A percentile compares a stretch with the other conserved stretches of the same genome.
These are phyloP conservation scores for Tylochromis polylepis DNA, from an alignment of 2,113 vertebrate genomes.

Conservation along the genomic window DNA sequence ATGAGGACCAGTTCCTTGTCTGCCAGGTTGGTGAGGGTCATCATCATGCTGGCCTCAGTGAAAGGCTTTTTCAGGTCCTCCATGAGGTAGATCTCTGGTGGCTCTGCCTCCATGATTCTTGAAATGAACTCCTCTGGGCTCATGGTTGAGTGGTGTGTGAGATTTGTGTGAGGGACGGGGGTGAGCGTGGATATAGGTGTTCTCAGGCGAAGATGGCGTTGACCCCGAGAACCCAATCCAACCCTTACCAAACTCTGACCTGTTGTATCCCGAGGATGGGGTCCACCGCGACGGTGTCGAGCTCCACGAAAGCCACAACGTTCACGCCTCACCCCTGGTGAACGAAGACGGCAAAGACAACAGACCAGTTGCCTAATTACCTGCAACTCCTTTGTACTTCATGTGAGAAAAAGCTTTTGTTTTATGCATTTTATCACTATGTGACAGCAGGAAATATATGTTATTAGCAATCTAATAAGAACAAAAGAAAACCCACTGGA, in stretches of 20 bases:
- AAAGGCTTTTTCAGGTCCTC: slow-evolving; percentile 86
- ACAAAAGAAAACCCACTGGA: background rate
- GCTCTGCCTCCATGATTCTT: slow-evolving; percentile 88
- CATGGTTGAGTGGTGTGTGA: slow-evolving; percentile 59
- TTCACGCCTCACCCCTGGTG: slow-evolving; percentile 84
- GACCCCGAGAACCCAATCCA: slow-evolving; percentile 41
- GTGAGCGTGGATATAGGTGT: slow-evolving; percentile 45
- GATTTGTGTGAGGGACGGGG: slow-evolving; percentile 10
- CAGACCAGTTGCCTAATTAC: background rate
- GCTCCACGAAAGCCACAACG: slow-evolving; percentile 83
- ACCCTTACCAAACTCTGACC: slow-evolving; percentile 53
- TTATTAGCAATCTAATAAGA: background rate
- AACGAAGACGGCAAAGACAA: background rate
- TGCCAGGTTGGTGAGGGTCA: slow-evolving; percentile 92
- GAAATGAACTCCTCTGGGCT: slow-evolving; percentile 88
- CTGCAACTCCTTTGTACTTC: background rate
- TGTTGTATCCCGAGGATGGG: slow-evolving; percentile 60
- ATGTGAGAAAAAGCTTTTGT: background rate
- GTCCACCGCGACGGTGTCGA: slow-evolving; percentile 74
- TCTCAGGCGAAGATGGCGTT: slow-evolving; percentile 46
- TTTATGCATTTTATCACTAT: background rate
- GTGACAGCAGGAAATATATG: background rate
- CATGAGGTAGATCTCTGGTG: slow-evolving; percentile 84
- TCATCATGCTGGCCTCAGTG: slow-evolving; percentile 95
- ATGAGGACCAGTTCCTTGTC: slow-evolving; percentile 96